Base-by-base conservation (phyloP, 2,113 vertebrate species). In the Pangasianodon gigas region DNA sequence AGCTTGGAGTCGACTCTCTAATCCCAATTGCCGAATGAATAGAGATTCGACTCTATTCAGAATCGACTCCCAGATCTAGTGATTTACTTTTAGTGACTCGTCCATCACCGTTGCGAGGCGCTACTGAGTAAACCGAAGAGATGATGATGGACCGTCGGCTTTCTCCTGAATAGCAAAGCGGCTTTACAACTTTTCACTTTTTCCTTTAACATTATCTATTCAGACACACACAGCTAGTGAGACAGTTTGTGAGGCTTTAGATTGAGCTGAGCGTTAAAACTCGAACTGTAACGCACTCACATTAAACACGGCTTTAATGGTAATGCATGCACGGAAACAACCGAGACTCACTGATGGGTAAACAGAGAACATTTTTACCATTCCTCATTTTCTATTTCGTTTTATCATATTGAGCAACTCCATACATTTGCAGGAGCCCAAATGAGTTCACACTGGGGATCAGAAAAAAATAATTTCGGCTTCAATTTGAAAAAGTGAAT, bases 301-400 rank as follows among this genome's bases (percentile, higher is more conserved):
- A 97, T 97, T 96, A 97, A 87, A 97, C 97, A 96, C 97, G 96
- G 98, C 97, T 98, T 99, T 99, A 97, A 99, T 98, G 98, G 98
- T 99, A 97, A 99, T 98, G 98, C 97, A 98, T 98, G 97, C 97
- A 96, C 98, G 98, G 98, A 99, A 99, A 98, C 98, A 98, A 96
- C 93, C 98, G 96, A 98, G 97, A 98, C 97, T 97, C 97, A 98
- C 97, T 97, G 98, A 99, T 99, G 98, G 98, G 98, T 99, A 98
- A 88, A 54, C 96, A 89, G 32, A 88, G n/a, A 87, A 0, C 90
- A 10, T 48, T 79, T 79, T 37, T 85, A 81, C 71, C 48, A 91
- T 94, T 93, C 93, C 93, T 93, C 92, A 93, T 94, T 93, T 93
- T 95, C 93, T 93, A 54, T 18, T 9, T 19, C 29, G 10, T 46